phyloP scores from a whole-genome alignment of 2,888 invertebrate species.

The Morpho helenor region DNA sequence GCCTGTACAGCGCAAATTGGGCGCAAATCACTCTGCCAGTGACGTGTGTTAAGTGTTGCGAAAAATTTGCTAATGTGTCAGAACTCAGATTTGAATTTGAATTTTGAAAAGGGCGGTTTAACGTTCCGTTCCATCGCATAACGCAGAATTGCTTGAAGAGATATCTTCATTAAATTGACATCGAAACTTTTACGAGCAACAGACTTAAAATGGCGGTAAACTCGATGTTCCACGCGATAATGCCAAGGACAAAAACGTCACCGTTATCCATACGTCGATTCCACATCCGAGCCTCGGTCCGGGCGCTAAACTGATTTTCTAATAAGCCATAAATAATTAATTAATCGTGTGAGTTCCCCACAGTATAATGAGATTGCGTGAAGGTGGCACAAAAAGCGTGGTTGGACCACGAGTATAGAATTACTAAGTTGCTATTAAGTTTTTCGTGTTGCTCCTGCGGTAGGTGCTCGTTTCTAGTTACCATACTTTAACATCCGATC shows the following conservation, averaged over 20 bases:
- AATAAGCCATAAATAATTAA: slow-evolving; percentile 62
- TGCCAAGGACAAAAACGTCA: slow-evolving; percentile 4
- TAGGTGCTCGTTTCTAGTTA: slow-evolving; percentile 33
- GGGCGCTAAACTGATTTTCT: slow-evolving; percentile 43
- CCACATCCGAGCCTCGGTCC: slow-evolving; percentile 21
- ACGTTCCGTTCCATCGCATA: too few relatives aligned
- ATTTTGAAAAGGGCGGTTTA: too few relatives aligned
- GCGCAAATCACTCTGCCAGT: too few relatives aligned
- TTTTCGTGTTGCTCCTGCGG: slow-evolving; percentile 42
- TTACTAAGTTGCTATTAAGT: slow-evolving; percentile 35
- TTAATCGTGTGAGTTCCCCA: slow-evolving; percentile 45
- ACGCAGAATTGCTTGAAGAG: too few relatives aligned
- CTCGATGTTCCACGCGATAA: slow-evolving; percentile 11
- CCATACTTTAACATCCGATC: slow-evolving; percentile 32
- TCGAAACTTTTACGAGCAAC: too few relatives aligned
- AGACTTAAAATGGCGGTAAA: background rate
- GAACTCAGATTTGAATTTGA: too few relatives aligned
- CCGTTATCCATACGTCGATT: slow-evolving; percentile 19
- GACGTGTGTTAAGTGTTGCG: too few relatives aligned
- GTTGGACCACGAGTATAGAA: slow-evolving; percentile 35
- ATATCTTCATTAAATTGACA: too few relatives aligned
- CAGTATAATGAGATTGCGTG: slow-evolving; percentile 49
- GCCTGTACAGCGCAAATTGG: too few relatives aligned
- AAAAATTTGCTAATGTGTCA: too few relatives aligned
- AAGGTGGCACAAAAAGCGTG: slow-evolving; percentile 44